Evolutionary conservation across 37 sponge, comb jelly and placozoan species (phyloP).

Genomic region (Bolinopsis microptera): DNA sequence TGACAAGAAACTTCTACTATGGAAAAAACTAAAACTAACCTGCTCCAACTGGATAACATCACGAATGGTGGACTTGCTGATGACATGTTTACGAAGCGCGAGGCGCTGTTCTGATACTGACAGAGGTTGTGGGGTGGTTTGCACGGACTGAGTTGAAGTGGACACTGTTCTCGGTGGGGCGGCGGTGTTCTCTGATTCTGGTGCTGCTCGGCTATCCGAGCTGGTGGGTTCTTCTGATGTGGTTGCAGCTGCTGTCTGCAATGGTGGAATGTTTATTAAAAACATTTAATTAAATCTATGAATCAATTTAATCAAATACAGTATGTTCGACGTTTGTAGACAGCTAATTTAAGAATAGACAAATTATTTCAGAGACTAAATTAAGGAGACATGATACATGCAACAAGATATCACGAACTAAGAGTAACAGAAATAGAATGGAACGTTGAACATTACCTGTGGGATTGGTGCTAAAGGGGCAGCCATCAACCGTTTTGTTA

Average conservation of each 20-base stretch:
- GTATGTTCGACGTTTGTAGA: too few species aligned
- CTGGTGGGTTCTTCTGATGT: neutral
- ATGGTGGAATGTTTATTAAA: neutral
- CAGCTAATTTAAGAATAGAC: too few species aligned
- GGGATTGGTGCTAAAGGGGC: neutral
- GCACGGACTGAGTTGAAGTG: slow-evolving; percentile 47
- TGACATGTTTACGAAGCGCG: neutral
- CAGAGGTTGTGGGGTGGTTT: slow-evolving; percentile 9
- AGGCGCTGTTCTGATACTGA: neutral
- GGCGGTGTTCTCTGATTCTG: neutral
- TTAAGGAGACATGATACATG: too few species aligned
- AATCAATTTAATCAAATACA: too few species aligned
- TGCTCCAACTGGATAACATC: slow-evolving; percentile 62
- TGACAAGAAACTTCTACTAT: too few species aligned
- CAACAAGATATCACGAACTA: too few species aligned
- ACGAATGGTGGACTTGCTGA: slow-evolving; percentile 8
- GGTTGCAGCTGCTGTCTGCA: neutral
- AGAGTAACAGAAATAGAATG: too few species aligned
- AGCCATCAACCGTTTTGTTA: slow-evolving; percentile 42
- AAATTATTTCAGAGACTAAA: too few species aligned
- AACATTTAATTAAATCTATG: too few species aligned
- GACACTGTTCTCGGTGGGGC: neutral
- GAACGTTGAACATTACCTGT: too few species aligned
- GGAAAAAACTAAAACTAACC: too few species aligned
- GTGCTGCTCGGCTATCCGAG: neutral